A percentile compares a stretch with the other conserved stretches of the same genome.
Evolutionary conservation across 92 coral and sea anemone species (phyloP).

Genomic region (Epizoanthus illoricatus): DNA sequence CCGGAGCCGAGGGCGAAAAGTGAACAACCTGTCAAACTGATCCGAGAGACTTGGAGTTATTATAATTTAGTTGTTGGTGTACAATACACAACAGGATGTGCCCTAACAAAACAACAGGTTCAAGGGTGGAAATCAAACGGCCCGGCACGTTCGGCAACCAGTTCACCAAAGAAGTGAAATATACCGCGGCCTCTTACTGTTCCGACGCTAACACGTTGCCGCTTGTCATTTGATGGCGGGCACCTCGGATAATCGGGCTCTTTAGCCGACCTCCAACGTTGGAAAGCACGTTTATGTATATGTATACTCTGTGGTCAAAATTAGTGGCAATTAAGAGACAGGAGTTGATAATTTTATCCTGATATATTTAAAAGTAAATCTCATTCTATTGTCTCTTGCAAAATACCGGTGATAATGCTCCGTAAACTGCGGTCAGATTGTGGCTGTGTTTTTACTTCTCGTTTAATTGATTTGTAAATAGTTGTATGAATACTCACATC

Average conservation of each 20-base stretch:
- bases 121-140: conserved; percentile 51
- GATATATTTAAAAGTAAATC: background rate
- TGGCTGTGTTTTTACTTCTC: conserved; percentile 32
- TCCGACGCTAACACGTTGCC: conserved; percentile 22
- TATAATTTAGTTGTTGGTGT: conserved; percentile 38
- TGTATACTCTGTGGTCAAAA: conserved; percentile 9
- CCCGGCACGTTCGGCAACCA: conserved; percentile 55
- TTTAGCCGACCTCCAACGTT: conserved; percentile 38
- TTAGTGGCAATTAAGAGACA: conserved; percentile 28
- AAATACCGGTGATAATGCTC: background rate
- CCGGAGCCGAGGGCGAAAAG: conserved; percentile 44
- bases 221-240: conserved; percentile 4
- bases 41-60: conserved; percentile 46
- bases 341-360: conserved; percentile 28
- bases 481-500: conserved; percentile 81
- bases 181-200: conserved; percentile 6
- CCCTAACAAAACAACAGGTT: conserved; percentile 55
- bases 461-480: conserved; percentile 45
- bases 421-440: conserved; percentile 29
- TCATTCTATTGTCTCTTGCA: conserved; percentile 3
- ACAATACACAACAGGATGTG: conserved; percentile 63
- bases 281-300: conserved; percentile 2
- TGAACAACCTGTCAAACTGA: conserved; percentile 26
- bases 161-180: background rate
- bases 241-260: conserved; percentile 20